Conservation (phyloP, 2,113 vertebrate genomes). For the Caranx ignobilis region DNA sequence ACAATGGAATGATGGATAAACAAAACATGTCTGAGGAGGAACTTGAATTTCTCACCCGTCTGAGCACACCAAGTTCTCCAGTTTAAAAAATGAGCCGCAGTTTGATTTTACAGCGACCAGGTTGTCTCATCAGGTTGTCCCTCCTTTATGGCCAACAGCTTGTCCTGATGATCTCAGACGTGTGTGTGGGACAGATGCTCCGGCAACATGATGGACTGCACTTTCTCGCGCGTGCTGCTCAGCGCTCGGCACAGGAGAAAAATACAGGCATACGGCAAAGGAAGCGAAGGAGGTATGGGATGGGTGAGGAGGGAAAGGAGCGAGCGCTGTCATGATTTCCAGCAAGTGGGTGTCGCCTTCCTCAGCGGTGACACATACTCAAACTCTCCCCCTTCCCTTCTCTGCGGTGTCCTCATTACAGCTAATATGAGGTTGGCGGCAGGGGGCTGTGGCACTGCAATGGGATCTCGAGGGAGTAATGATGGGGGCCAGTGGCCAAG, state of each 20-base stretch:
- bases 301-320: neutral
- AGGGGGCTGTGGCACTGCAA: conserved; percentile 50
- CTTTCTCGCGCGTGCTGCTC: conserved; percentile 25
- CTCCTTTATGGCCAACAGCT: conserved; percentile 45
- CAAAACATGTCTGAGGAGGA: no score
- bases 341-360: conserved; percentile 27
- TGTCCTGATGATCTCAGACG: conserved; percentile 57
- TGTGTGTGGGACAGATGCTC: conserved; percentile 51
- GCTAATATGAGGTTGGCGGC: conserved; percentile 65
- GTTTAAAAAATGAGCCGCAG: conserved; percentile 21
- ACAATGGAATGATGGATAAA: no score
- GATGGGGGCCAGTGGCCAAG: conserved; percentile 74
- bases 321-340: conserved; percentile 5
- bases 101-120: conserved; percentile 30
- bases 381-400: conserved; percentile 40
- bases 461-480: conserved; percentile 74
- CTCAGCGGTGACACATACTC: conserved; percentile 48
- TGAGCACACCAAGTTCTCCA: neutral
- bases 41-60: no score
- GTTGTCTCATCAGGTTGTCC: conserved; percentile 20
- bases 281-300: conserved; percentile 4
- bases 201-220: conserved; percentile 49
- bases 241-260: neutral
- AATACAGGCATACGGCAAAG: conserved; percentile 10
- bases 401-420: conserved; percentile 73